Evolutionary conservation across 2,113 vertebrate species (phyloP), one percentile per base, ranked within the genome.

Genomic region (Pithys albifrons): DNA sequence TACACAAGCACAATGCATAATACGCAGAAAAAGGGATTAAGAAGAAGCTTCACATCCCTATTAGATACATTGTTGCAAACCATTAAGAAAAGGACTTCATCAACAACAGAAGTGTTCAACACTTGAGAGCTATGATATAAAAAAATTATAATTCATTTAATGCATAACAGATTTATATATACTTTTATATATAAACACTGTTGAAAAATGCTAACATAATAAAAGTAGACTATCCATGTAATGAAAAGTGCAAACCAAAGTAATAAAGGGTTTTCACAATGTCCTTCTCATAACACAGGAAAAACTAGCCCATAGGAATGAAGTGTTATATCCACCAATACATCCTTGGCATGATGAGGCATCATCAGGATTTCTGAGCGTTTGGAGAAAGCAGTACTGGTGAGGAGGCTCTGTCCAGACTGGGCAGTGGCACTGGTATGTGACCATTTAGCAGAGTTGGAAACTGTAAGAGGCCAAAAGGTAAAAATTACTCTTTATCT

Each of bases 381-480:
- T 96, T 98, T 19, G 98, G 98, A 80, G 99, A 99, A 77, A 99
- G 98, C 97, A 99, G 98, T 85, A 98, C 97, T 83, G 99, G 98
- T 95, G 99, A 99, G 93, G 99, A 98, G 91, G 98, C 98, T 97
- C 99, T 98, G 88, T 99, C 99, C 98, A 99, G 96, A 84, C 97
- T 98, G 97, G 98, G 98, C 94, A 99, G 97, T 46, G 98, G 98
- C 96, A 99, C 97, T 49, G 99, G 98, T 97, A 99, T 98, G 97
- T 99, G 99, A 94, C 99, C 98, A 43, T 99, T 99, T 55, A 99
- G 98, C 98, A 99, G 98, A 96, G 98, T 99, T 93, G 99, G 99
- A 97, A 99, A 99, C 99, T 99, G 98, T 15, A 93, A 96, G 80
- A 96, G 89, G 95, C 96, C 88, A 91, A 95, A 93, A 98, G 75